Base-by-base conservation (phyloP, 2,888 invertebrate genomes). In the Cephalotes varians region DNA sequence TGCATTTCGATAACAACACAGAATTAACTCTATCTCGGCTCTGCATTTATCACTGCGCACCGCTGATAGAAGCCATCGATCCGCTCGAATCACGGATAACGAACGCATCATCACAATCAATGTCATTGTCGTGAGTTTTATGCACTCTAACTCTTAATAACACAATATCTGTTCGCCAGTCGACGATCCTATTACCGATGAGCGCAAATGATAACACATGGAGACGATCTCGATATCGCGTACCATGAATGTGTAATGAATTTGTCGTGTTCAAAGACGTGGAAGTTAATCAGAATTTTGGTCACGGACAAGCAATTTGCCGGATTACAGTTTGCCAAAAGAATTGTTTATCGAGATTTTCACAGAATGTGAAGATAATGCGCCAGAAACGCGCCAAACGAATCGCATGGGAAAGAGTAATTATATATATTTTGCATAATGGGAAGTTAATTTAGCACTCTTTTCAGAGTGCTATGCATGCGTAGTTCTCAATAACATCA, bases 11-110 rank as follows among this genome's bases (percentile, higher is more conserved):
- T 91, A 90, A 91, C 87, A 86, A 69, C 56, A 31, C 83, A 73
- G 87, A 85, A 92, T 91, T 91, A 90, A 90, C 86, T 85, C 86
- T 87, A 88, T 88, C 90, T 87, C 85, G 84, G 86, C 82, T 74
- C 83, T 85, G 82, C 89, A 88, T 91, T 91, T 90, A 91, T 91
- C 91, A 85, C 91, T 87, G 91, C 67, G 87, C 87, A 56, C 67
- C 64, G 82, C 83, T 82, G 90, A 86, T 88, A 88, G 87, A 85
- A 81, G 84, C 82, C 64, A 82, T 71, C 89, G 82, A 89, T 82
- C 87, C 85, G 77, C 56, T 62, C 62, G 85, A 89, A 88, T 88
- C 85, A 83, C 76, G 86, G 86, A 91, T 91, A 91, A 91, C 90
- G 87, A 87, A 90, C 88, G 85, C 86, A 65, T 85, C 88, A 74